Evolutionary conservation across 1,140 invertebrate genomes (phyloP), one percentile per base, ranked within the genome.

Genomic region (Drosophila ironensis): DNA sequence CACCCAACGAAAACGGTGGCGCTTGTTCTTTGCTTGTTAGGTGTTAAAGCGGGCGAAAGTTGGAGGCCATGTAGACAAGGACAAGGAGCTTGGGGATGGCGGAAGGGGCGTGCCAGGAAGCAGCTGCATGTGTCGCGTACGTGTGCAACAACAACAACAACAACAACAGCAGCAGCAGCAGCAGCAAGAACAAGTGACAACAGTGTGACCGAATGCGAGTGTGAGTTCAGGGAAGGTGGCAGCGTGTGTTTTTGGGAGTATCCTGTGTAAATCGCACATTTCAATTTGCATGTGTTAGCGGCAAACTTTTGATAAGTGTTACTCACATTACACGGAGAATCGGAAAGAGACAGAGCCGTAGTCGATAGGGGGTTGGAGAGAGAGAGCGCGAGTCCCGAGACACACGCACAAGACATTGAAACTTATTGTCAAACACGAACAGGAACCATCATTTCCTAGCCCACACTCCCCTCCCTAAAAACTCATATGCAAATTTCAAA

Each of bases 231-330:
- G 66, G 27, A n/a, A n/a, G n/a, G 41, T 37, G 35, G 48, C 57
- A 20, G 52, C 22, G 7, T 19, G 42, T 47, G 53, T 44, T 11
- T 54, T 40, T 47, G 37, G 22, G 33, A 4, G 12, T 17, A n/a
- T 47, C n/a, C 51, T 40, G 48, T 54, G 60, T 69, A 76, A 82
- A 82, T 77, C 68, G 59, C 73, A 77, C 78, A 82, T 82, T 78
- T 84, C 80, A 86, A 84, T 84, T 84, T 84, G 80, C 80, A 86
- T 84, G 78, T 84, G 80, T 67, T 84, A 71, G 80, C 80, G 69
- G 68, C 80, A 84, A 84, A 84, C 80, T 84, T 84, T 84, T 86
- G 74, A 86, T 86, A 86, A 86, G 80, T 84, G 80, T 84, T 86
- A 71, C 80, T 86, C 66, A 56, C 72, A 74, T 86, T 74, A 84